Evolutionary conservation across 2,888 invertebrate species (phyloP), one percentile per base, ranked within the genome.

Genomic region (Tridacna crocea): DNA sequence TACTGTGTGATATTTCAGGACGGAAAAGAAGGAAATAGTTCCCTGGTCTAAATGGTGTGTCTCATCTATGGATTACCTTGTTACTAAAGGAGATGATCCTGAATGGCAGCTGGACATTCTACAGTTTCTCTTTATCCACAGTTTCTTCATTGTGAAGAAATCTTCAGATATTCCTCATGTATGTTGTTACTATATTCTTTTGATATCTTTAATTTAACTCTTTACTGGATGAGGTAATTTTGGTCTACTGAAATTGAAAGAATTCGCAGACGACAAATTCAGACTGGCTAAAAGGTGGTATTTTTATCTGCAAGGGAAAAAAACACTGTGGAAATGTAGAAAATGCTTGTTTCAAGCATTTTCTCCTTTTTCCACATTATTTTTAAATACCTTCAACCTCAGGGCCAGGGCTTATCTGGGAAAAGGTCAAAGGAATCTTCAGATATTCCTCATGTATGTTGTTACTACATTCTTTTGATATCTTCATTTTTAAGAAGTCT

Each of bases 81-180:
- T 78, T 15, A 74, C 75, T 55, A 80, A 51, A 82, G 82, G 79
- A 79, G 84, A 77, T 72, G 75, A 78, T n/a, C 65, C 75, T n/a
- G 6, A 75, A 24, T 83, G 83, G 83, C 87, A 87, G 70, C 76
- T 87, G n/a, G 75, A 75, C 19, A 66, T 90, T 12, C 80, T 91
- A n/a, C 83, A 91, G 80, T 90, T 90, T 74, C 77, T 91, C 19
- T 87, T 84, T 61, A 77, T 89, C 12, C 88, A 89, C 63, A 86
- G 87, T 10, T 90, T 89, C 80, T 90, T 90, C 81, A 80, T 36
- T 22, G 83, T 90, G 0, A 78, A 51, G 13, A 66, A 77, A n/a
- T 60, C 84, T 27, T 77, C 79, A 17, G 75, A 82, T 47, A 74
- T 91, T 8, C 80, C 86, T 36, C 87, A 26, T 60, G 68, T 75